These are phyloP conservation scores for Athene noctua DNA, from an alignment of 2,113 vertebrate species.

Conservation along the genomic window DNA sequence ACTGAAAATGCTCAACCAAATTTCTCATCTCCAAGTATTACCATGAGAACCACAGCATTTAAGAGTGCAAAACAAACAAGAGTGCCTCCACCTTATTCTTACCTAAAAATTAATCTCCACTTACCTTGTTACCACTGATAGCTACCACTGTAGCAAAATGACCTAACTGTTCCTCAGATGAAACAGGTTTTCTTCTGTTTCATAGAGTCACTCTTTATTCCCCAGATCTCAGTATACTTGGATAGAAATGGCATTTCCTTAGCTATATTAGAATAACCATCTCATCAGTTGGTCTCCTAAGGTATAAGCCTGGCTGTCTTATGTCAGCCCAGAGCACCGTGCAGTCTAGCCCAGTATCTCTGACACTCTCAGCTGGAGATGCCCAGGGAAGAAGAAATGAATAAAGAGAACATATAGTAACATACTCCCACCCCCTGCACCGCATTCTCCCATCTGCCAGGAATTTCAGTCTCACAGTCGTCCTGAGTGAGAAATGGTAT, in stretches of 20 bases:
- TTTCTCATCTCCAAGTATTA: background rate
- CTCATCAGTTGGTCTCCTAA: background rate
- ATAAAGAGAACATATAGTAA: background rate
- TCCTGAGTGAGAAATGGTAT: background rate
- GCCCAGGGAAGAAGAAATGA: background rate
- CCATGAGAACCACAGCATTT: background rate
- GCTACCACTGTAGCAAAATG: background rate
- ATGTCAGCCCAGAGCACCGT: background rate
- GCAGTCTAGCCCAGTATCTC: background rate
- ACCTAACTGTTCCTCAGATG: background rate
- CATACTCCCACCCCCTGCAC: accelerated
- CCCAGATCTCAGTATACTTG: background rate
- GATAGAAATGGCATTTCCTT: background rate
- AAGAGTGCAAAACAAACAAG: background rate
- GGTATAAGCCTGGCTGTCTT: background rate
- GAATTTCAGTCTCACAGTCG: background rate
- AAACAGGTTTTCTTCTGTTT: background rate
- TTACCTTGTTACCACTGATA: background rate
- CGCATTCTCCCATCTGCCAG: background rate
- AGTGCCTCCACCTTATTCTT: background rate
- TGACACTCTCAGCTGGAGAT: background rate
- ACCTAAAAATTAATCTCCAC: background rate
- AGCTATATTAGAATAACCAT: background rate
- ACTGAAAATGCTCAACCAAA: background rate
- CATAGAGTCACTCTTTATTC: background rate